These are phyloP conservation scores for Drepana falcataria DNA, from an alignment of 2,888 invertebrate species.

Conservation along the genomic window DNA sequence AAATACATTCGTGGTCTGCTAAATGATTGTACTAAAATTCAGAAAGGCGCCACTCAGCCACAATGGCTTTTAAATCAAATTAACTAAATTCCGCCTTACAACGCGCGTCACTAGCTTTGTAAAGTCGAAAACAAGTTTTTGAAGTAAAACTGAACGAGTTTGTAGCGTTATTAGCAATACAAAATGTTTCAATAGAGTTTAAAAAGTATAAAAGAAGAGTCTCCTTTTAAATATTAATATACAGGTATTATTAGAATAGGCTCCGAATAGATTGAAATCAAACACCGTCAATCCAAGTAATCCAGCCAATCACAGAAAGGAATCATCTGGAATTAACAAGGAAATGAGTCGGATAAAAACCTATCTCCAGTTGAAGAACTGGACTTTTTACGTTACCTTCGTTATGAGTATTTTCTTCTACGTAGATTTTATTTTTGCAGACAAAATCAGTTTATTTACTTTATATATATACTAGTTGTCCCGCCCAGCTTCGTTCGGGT, in stretches of 20 bases:
- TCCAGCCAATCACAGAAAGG: background rate
- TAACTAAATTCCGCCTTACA: too few species aligned
- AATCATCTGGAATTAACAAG: background rate
- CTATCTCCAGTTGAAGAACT: background rate
- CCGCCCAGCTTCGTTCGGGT: too few species aligned
- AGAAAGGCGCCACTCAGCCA: too few species aligned
- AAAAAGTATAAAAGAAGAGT: background rate
- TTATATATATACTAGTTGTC: background rate
- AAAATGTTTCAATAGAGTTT: too few species aligned
- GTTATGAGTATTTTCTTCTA: background rate
- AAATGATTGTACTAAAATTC: too few species aligned
- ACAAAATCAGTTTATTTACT: too few species aligned
- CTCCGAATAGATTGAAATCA: background rate
- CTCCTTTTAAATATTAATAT: background rate
- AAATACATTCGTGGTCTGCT: too few species aligned
- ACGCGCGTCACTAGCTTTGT: too few species aligned
- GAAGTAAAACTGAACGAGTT: too few species aligned
- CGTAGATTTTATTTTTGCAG: background rate
- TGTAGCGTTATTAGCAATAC: too few species aligned
- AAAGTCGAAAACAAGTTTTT: too few species aligned
- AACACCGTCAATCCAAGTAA: background rate
- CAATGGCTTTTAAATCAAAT: too few species aligned
- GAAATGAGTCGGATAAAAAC: background rate
- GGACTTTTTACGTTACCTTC: background rate
- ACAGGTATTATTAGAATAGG: background rate